Base-by-base conservation (phyloP, 2,888 invertebrate genomes). In the Alloplasta piceator region DNA sequence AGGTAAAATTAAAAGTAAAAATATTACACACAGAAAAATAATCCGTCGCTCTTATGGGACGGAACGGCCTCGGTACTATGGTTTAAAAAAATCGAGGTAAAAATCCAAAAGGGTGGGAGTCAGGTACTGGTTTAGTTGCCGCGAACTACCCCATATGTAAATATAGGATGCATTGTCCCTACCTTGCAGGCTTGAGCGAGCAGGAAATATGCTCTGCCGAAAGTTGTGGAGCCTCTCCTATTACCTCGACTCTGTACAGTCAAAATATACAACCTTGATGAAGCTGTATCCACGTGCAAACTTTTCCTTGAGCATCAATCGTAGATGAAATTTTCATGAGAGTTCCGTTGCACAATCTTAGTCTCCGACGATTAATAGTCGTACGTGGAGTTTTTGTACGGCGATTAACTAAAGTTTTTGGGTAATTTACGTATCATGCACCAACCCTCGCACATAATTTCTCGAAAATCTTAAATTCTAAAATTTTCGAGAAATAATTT, bases 121-220 rank as follows among this genome's bases (percentile, higher is more conserved):
- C 26, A 26, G 26, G 26, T 26, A 3, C 3, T 26, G 26, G 26
- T 26, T 26, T 3, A 26, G 26, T 26, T 43, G 43, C 43, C 43
- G 26, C 26, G 26, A 26, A 26, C 26, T 26, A n/a, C n/a, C 41
- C 7, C 41, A 43, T 6, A 6, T 43, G 4, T 10, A 10, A 4
- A 56, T 56, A 50, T 9, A n/a, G 56, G 36, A 14, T 50, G 41
- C 48, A 71, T 39, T n/a, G 26, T 52, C n/a, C 58, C 26, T 63
- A 74, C 60, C 66, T 70, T 39, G 48, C 48, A 82, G 82, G 80
- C 68, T 77, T 64, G 71, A 79, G 60, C 70, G 78, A 68, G 67
- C 82, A 78, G 83, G 86, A 88, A 88, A 89, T 89, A 89, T 86
- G 88, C 85, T 87, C 79, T 85, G 80, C 78, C 78, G 71, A 81